Evolutionary conservation across 1,140 invertebrate genomes (phyloP), one percentile per base, ranked within the genome.

Genomic region (Drosophila ercepeae): DNA sequence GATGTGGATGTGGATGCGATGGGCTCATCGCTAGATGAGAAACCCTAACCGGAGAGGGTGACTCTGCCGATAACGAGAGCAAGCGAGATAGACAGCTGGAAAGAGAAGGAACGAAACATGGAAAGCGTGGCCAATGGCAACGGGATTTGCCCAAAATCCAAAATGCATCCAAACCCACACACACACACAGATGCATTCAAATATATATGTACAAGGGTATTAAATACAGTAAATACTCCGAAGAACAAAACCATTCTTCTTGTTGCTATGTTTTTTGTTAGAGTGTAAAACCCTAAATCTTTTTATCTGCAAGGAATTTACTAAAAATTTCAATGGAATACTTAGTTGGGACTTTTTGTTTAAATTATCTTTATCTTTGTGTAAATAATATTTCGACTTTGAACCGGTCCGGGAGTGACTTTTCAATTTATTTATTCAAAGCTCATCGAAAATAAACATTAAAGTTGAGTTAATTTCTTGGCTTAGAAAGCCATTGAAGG

Each of bases 61-160:
- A 45, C 16, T n/a, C 16, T 8, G 16, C 7, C 7, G 21, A n/a
- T 21, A 19, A 46, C 14, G 14, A 11, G 54, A 7, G 32, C 7
- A 11, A 21, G 44, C 5, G 13, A 23, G 27, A 23, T 34, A 29
- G 19, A 36, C 41, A 4, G n/a, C n/a, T 4, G 14, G 7, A 48
- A 16, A 29, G 61, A 63, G 32, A 63, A 8, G 25, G 14, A 23
- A 41, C 32, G 58, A 67, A 67, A 64, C 45, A 60, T 23, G 58
- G 45, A 21, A 46, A 48, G 19, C 46, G 55, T 67, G 27, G 49
- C 64, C 64, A 67, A 67, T 67, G 61, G 64, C 64, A 68, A 67
- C 64, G 61, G 39, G 48, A 67, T 45, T 36, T 67, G 19, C 60
- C 63, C 46, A 36, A 68, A 59, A 68, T 44, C 27, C 6, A 45